Evolutionary conservation across 2,888 invertebrate genomes (phyloP).

Genomic region (Dasysyrphus tricinctus): DNA sequence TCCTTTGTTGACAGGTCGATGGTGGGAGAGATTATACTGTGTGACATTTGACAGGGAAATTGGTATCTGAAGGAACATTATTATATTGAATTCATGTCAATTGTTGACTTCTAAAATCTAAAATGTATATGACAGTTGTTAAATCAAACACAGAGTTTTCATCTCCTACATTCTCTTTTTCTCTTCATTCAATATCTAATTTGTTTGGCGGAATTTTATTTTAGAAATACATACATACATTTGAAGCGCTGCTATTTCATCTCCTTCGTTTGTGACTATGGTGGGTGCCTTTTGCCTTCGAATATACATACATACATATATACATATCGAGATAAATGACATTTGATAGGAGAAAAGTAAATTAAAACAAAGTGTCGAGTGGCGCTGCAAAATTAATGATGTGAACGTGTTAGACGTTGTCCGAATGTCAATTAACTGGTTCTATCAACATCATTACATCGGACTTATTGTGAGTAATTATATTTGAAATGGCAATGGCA

Average conservation of each 20-base stretch:
- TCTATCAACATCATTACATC: conserved; percentile 42
- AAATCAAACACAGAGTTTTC: neutral
- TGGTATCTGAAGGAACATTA: neutral
- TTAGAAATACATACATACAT: conserved; percentile 16
- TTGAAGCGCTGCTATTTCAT: neutral
- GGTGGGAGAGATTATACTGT: conserved; percentile 12
- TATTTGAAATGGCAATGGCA: conserved; percentile 27
- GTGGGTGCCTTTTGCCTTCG: conserved; percentile 12
- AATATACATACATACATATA: conserved; percentile 9
- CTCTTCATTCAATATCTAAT: conserved; percentile 4
- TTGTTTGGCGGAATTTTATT: conserved; percentile 54
- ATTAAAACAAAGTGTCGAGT: conserved; percentile 73
- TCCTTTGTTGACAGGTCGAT: conserved; percentile 57
- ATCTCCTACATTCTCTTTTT: conserved; percentile 18
- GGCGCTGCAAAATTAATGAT: conserved; percentile 72
- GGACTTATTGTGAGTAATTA: conserved; percentile 60
- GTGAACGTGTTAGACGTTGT: conserved; percentile 70
- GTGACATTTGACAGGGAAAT: conserved; percentile 65
- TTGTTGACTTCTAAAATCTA: conserved; percentile 46
- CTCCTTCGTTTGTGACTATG: neutral
- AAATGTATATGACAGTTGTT: conserved; percentile 53
- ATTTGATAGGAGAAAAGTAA: conserved; percentile 58
- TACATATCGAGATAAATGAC: conserved; percentile 58
- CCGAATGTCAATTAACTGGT: conserved; percentile 69
- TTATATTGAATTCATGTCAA: conserved; percentile 60